Base-by-base conservation (phyloP, 2,797 vertebrate species). In the Tapera naevia region DNA sequence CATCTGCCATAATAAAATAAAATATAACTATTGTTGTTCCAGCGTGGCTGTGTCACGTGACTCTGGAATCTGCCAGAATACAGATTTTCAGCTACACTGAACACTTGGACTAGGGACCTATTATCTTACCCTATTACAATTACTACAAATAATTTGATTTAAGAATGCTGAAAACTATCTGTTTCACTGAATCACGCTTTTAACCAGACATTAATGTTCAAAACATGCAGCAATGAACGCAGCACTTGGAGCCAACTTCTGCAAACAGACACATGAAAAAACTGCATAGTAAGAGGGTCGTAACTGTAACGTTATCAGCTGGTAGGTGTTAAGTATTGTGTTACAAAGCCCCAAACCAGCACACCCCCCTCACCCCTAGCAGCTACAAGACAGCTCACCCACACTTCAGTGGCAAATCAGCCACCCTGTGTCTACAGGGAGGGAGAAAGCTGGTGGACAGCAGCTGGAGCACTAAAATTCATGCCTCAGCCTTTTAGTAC, bases 1-100 rank as follows among this genome's bases (percentile, higher is more conserved):
- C 91, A 97, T 99, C 99, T 99, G 93, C 13, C 74, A 91, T 56
- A 93, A 94, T 56, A 93, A 92, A 96, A 79, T 3, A 96, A 71
- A 88, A 91, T 46, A 67, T 67, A 94, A 87, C 61, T 82, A 86
- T 80, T 86, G 86, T 72, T 61, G 57, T 89, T 95, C 60, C 89
- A 95, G 58, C 25, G 79, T 87, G 78, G 92, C 75, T 92, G 15
- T 25, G 75, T 91, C 91, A 84, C 60, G 82, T 60, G 71, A 85
- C 62, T 95, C 82, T 78, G 61, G 56, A 72, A 72, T 84, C 66
- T 92, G 69, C 45, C 78, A 90, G 70, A 85, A 48, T 30, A 88
- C 86, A 86, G 65, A 91, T 80, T 87, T 89, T 93, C 80, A 88
- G 51, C 78, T 74, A 91, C 61, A 61, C 57, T 72, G 48, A 95